Base-by-base conservation (phyloP, 2,113 vertebrate genomes). In the Falco punctatus region DNA sequence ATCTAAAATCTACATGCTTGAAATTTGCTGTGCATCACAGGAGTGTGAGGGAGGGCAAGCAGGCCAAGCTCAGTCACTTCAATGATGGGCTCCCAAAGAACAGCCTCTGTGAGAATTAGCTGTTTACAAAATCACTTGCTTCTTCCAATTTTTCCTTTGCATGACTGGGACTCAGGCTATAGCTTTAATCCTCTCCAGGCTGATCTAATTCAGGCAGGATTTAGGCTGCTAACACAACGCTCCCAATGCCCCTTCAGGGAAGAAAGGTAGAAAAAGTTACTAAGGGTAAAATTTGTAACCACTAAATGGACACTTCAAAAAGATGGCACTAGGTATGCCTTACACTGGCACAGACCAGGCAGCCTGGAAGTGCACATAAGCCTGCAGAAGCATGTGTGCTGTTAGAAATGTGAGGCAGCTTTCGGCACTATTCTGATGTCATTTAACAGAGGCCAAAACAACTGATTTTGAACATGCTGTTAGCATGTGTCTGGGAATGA, bases 71-170 rank as follows among this genome's bases (percentile, higher is more conserved):
- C 30, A 58, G 24, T 9, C 35, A 71, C 80, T 79, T 75, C 59
- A 57, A 10, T 3, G 52, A 82, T 2, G 21, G 35, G 35, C 20
- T 88, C 72, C 57, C 40, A 64, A 91, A 81, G 27, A 78, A 54
- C 33, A 59, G 17, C 14, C 38, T 59, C 44, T 13, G 7, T 33
- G 91, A 92, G 51, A 85, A 79, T 11, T 11, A 85, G 61, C n/a
- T 71, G 35, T 87, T 81, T 42, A 85, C 70, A 87, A 85, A 94
- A 92, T 87, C 86, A 92, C 81, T 81, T 86, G 38, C 48, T 84
- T n/a, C 28, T 81, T 96, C 48, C 66, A 90, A 13, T 21, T 92
- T 89, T 71, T 81, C 79, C 65, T 79, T 78, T 87, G n/a, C 54
- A 28, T 54, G 66, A 59, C 65, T 90, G 65, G 14, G 48, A 89